phyloP scores from a whole-genome alignment of 2,797 vertebrate species.

The Peromyscus nudipes region DNA sequence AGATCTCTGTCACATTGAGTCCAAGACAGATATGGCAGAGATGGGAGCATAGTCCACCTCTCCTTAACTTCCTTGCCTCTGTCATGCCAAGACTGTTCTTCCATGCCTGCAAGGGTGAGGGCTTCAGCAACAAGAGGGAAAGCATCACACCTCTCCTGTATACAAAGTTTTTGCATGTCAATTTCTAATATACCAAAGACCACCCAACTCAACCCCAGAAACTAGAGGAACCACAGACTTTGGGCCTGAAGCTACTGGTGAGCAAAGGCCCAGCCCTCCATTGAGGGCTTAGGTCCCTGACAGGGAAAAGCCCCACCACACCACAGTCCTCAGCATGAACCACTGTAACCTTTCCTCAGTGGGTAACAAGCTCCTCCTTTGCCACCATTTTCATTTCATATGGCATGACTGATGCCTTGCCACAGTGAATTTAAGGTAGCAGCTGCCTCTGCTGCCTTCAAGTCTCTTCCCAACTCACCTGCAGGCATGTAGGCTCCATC shows the following conservation, averaged over 20 bases:
- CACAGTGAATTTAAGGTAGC: background rate
- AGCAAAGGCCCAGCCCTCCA: background rate
- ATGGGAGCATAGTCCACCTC: background rate
- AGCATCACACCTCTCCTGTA: background rate
- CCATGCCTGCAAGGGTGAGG: background rate
- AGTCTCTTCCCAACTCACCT: constrained; percentile 82
- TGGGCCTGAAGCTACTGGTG: background rate
- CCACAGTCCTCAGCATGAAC: background rate
- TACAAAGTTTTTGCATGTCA: background rate
- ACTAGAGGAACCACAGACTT: background rate
- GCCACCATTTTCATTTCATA: background rate
- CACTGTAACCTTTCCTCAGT: background rate
- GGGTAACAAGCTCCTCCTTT: background rate
- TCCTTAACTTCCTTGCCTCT: background rate
- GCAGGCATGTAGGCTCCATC: constrained; percentile 90
- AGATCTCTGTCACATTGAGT: background rate
- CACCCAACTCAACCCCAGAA: background rate
- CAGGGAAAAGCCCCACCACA: background rate
- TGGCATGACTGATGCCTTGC: background rate
- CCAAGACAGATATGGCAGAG: background rate
- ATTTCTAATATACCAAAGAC: background rate
- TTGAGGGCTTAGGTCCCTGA: background rate
- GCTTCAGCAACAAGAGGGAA: background rate
- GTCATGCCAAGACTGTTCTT: background rate
- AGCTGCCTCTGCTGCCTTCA: background rate